phyloP scores from a whole-genome alignment of 1,140 invertebrate genomes.

The Ridgeia piscesae region DNA sequence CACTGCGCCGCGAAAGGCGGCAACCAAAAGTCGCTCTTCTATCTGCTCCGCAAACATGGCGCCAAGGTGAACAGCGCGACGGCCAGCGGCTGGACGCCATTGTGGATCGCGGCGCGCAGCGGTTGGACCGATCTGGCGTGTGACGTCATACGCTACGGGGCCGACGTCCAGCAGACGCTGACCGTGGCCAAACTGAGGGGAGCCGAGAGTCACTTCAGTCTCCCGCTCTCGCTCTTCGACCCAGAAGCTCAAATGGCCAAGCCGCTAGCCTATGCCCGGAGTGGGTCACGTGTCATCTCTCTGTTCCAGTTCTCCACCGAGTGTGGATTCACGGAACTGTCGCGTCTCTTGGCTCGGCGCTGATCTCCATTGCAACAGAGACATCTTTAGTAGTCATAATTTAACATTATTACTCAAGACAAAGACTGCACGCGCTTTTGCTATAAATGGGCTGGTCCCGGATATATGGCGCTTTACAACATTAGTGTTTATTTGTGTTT shows the following conservation, averaged over 20 bases:
- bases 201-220: background rate
- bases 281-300: background rate
- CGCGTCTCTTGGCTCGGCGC: background rate
- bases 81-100: background rate
- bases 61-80: background rate
- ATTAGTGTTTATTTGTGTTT: background rate
- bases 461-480: background rate
- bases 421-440: background rate
- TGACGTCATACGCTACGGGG: background rate
- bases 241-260: background rate
- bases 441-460: background rate
- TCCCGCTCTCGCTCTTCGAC: background rate
- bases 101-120: background rate
- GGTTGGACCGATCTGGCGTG: background rate
- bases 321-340: background rate
- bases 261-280: background rate
- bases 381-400: too few species aligned
- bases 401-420: too few species aligned
- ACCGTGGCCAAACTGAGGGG: background rate
- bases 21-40: background rate
- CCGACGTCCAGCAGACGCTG: background rate
- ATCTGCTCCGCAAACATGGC: background rate
- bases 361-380: background rate
- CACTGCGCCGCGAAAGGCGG: background rate
- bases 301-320: background rate